Evolutionary conservation across 2,888 invertebrate genomes (phyloP), one percentile per base, ranked within the genome.

Genomic region (Campopleginae sp.): DNA sequence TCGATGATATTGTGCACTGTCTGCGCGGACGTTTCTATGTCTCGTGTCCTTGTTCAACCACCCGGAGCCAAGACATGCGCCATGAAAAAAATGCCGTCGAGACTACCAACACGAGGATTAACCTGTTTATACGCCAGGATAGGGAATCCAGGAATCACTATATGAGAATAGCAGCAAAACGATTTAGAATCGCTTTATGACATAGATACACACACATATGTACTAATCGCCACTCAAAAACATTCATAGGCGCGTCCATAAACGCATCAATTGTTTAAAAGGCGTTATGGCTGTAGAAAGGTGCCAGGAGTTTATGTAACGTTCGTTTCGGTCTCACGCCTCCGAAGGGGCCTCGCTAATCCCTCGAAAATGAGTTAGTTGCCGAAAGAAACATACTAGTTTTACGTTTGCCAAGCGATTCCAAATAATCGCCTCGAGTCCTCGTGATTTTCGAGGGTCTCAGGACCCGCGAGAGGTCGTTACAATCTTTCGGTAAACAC

Each of bases 111-210:
- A 46, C 23, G 71, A n/a, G 70, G 76, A 27, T 68, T 72, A 82
- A 82, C 84, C 82, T 74, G 85, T 85, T 82, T 70, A 66, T 82
- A 44, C 72, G 66, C 51, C 51, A 65, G 68, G 66, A 82, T 68
- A 78, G 74, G 71, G 72, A 74, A 70, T 77, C 71, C 44, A 68
- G 68, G 70, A 78, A 82, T 77, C 71, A 75, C 63, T 78, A 68
- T 78, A 68, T 80, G 83, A 70, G 83, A 80, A 80, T 68, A 78
- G 51, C n/a, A n/a, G n/a, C n/a, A n/a, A n/a, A 61, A 81, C 75
- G 61, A 66, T 44, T 31, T 54, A 23, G 68, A 14, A 58, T 66
- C 23, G 14, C 38, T 71, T 19, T 72, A 72, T 72, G 38, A 17
- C 54, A 23, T 38, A 42, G 23, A 17, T 27, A 42, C 5, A 6